A percentile compares a stretch with the other conserved stretches of the same genome.
Conservation (phyloP, 2,113 vertebrate genomes). For the Eonycteris spelaea region DNA sequence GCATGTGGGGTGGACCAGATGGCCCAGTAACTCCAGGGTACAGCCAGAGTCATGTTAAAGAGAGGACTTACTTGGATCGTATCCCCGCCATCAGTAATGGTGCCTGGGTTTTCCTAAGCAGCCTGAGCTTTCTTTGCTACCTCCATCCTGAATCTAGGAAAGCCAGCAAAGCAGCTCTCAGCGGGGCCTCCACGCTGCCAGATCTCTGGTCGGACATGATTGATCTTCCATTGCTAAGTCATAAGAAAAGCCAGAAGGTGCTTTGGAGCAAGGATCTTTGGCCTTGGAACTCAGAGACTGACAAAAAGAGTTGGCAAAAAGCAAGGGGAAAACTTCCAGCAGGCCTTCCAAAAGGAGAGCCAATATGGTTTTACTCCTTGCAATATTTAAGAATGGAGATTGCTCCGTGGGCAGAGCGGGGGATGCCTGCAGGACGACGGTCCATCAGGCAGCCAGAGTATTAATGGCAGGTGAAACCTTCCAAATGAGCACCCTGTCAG, state of each 20-base stretch:
- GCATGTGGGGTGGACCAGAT: background rate
- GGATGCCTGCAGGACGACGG: background rate
- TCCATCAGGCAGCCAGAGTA: conserved; percentile 61
- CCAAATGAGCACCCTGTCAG: conserved; percentile 69
- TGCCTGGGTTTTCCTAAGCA: background rate
- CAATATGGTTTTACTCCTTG: background rate
- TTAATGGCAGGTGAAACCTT: conserved; percentile 76
- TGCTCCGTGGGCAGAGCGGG: background rate
- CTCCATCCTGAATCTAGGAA: background rate
- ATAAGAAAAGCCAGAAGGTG: conserved; percentile 41
- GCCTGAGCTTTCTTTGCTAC: background rate
- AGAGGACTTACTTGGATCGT: background rate
- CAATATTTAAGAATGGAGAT: conserved; percentile 24
- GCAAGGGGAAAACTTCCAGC: conserved; percentile 43
- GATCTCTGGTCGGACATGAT: conserved; percentile 14
- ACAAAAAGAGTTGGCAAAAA: conserved; percentile 50
- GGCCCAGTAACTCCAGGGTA: background rate
- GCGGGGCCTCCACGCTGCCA: background rate
- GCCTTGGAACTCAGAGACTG: conserved; percentile 48
- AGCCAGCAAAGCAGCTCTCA: background rate
- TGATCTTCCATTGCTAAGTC: conserved; percentile 51
- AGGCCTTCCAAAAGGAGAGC: conserved; percentile 18
- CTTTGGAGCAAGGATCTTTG: conserved; percentile 35
- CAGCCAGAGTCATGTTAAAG: background rate
- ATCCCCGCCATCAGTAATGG: background rate